These are phyloP conservation scores for Temnothorax curvispinosus DNA, from an alignment of 1,140 invertebrate genomes.

Conservation along the genomic window DNA sequence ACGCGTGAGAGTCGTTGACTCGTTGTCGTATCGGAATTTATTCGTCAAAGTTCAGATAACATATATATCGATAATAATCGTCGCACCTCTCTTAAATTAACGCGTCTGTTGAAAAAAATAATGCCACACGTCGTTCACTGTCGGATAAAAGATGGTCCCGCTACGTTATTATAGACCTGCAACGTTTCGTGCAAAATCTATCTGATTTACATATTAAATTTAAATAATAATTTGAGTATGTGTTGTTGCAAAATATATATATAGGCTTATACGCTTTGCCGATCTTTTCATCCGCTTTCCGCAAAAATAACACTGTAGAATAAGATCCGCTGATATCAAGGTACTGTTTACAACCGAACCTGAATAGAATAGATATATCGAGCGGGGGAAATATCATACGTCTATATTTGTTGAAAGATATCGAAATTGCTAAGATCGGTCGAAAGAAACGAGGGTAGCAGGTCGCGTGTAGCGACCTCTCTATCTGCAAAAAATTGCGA, in stretches of 20 bases:
- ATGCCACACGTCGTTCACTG: background rate
- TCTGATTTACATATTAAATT: no score
- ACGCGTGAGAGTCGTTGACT: slow-evolving; percentile 26
- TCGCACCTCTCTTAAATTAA: background rate
- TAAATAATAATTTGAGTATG: no score
- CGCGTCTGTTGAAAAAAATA: background rate
- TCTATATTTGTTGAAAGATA: slow-evolving; percentile 46
- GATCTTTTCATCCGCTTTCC: background rate
- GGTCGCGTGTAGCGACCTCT: slow-evolving; percentile 59
- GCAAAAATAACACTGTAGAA: background rate
- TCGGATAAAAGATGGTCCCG: background rate
- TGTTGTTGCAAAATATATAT: no score
- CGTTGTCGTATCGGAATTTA: background rate
- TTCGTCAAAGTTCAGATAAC: background rate
- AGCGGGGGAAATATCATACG: background rate
- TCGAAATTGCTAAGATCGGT: slow-evolving; percentile 59
- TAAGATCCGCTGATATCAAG: background rate
- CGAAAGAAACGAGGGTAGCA: slow-evolving; percentile 73
- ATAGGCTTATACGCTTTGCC: no score
- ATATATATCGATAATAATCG: background rate
- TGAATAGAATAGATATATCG: background rate
- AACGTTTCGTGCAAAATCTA: no score
- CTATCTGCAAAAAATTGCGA: slow-evolving; percentile 58
- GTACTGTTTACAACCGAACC: background rate
- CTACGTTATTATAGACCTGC: no score